Evolutionary conservation across 2,113 vertebrate species (phyloP).

Genomic region (Megaleporinus macrocephalus): DNA sequence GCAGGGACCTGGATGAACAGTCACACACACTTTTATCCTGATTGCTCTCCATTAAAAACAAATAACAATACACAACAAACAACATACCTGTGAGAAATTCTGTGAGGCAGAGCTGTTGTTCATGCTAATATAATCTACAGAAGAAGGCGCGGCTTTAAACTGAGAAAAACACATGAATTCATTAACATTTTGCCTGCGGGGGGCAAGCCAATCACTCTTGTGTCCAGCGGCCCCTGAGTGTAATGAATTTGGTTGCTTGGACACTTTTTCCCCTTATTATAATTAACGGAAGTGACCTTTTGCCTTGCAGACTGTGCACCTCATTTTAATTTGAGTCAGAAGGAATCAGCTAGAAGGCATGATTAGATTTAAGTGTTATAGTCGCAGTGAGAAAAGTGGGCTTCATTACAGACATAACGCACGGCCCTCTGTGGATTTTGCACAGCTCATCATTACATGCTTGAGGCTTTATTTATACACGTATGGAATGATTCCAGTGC

Average conservation of each 20-base stretch:
- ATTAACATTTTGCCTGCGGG: constrained; percentile 13
- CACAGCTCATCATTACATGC: neutral
- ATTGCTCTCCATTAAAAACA: neutral
- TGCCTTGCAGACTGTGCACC: neutral
- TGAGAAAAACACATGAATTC: neutral
- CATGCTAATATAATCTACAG: neutral
- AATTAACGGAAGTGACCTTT: neutral
- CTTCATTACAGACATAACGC: neutral
- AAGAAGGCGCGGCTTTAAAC: neutral
- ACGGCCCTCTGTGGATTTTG: neutral
- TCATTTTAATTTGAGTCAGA: neutral
- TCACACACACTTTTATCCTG: neutral
- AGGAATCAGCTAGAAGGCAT: neutral
- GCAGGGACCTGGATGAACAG: neutral
- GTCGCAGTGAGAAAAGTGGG: neutral
- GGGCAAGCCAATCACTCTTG: neutral
- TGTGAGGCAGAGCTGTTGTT: neutral
- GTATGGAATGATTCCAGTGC: neutral
- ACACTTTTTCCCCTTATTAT: neutral
- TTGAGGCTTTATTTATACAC: neutral
- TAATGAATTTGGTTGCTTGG: neutral
- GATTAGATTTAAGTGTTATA: neutral
- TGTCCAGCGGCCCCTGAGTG: neutral
- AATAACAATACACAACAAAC: neutral
- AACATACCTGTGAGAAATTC: too few relatives aligned